Base-by-base conservation (phyloP, 2,888 invertebrate species). In the Trisateles emortualis region DNA sequence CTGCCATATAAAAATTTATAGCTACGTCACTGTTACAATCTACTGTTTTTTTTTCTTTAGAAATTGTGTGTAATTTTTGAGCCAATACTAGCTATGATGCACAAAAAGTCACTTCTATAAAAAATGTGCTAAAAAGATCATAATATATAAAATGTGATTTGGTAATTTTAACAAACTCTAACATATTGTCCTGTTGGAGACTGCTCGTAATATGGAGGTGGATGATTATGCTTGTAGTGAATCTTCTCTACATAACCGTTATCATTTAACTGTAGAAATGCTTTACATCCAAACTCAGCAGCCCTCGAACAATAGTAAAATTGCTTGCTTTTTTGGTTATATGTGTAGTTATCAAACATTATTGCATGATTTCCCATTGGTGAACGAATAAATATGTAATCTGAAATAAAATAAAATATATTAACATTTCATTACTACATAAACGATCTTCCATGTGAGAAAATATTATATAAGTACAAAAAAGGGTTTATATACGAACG, bases 251-350 rank as follows among this genome's bases (percentile, higher is more conserved):
- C 9, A 5, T 26, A 9, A 2, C 45, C 45, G 1, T 38, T n/a
- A 8, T 26, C 11, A 19, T 45, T 36, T 9, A 45, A 38, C 13
- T n/a, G 16, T 6, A 38, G 11, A 11, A 36, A 45, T 0, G 45
- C 45, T 17, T 45, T 45, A 8, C 36, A 45, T 9, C 24, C 36
- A 9, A 11, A 3, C 3, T 17, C 26, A 11, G 17, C 26, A 3
- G 17, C 29, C 14, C 29, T 46, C 10, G 46, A 19, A 46, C 46
- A 46, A 11, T 46, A 46, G 22, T 46, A 46, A 4, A 10, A 13
- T n/a, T 29, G 5, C 3, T 6, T 0, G 32, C 4, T 10, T 30
- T 46, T 19, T 30, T 16, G 0, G 30, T 22, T 32, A 33, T 40
- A 47, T 1, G 47, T 47, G 4, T 16, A 40, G 2, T 39, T 32